phyloP scores from a whole-genome alignment of 2,888 invertebrate genomes.

The Coleophora flavipennella region DNA sequence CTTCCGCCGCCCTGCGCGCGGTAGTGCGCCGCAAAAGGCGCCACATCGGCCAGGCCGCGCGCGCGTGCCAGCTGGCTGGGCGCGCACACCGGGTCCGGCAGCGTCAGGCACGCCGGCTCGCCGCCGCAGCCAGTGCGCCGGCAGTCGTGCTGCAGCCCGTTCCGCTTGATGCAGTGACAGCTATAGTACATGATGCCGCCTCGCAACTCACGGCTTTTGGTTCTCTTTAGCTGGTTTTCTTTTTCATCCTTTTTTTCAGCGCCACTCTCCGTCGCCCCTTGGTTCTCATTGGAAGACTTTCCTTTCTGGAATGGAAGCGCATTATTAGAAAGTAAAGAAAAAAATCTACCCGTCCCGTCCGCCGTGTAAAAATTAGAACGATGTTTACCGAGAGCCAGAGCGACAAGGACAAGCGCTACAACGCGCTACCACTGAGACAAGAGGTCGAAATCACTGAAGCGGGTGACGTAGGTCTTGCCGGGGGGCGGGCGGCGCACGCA shows the following conservation, averaged over 20 bases:
- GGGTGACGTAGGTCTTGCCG: slow-evolving; percentile 64
- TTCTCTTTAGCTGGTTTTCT: slow-evolving; percentile 58
- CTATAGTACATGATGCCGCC: slow-evolving; percentile 70
- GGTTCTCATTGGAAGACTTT: slow-evolving; percentile 29
- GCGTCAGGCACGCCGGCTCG: slow-evolving; percentile 60
- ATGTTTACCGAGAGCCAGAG: slow-evolving; percentile 40
- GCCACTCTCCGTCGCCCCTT: slow-evolving; percentile 42
- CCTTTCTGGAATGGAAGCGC: slow-evolving; percentile 37
- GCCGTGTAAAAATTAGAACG: slow-evolving; percentile 35
- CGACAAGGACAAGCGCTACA: slow-evolving; percentile 25
- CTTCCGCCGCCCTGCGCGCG: slow-evolving; percentile 26
- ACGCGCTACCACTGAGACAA: slow-evolving; percentile 54
- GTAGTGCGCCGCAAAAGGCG: slow-evolving; percentile 42
- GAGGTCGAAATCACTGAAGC: slow-evolving; percentile 64
- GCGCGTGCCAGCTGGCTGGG: slow-evolving; percentile 66
- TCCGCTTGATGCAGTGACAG: slow-evolving; percentile 73
- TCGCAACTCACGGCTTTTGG: slow-evolving; percentile 67
- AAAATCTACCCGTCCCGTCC: slow-evolving; percentile 27
- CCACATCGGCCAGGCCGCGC: slow-evolving; percentile 52
- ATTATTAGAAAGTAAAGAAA: slow-evolving; percentile 3
- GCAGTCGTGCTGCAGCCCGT: slow-evolving; percentile 74
- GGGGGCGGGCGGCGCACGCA: slow-evolving; percentile 60
- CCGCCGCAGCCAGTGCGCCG: slow-evolving; percentile 68
- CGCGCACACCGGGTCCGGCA: slow-evolving; percentile 70
- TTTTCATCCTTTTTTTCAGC: slow-evolving; percentile 52